Evolutionary conservation across 2,113 vertebrate genomes (phyloP).

Genomic region (Thalassarche chlororhynchos): DNA sequence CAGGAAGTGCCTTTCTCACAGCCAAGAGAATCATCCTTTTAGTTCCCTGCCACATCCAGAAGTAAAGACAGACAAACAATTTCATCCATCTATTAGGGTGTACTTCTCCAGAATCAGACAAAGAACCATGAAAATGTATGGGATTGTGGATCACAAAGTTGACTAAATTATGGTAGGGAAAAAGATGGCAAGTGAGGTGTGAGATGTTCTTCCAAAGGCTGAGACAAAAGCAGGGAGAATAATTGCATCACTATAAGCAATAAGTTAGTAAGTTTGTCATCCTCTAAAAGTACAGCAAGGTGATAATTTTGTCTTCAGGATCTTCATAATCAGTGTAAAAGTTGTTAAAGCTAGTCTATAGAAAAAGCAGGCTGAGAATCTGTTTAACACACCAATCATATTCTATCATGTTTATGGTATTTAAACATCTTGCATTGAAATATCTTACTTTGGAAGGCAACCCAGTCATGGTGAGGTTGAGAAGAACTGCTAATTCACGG

Average conservation of each 20-base stretch:
- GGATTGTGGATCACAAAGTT: neutral
- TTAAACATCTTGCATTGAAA: neutral
- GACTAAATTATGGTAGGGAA: neutral
- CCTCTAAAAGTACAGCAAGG: neutral
- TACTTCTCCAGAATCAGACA: neutral
- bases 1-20: constrained; percentile 45
- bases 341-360: neutral
- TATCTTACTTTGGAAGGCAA: neutral
- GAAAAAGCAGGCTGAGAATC: neutral
- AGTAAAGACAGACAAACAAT: neutral
- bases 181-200: neutral
- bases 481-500: neutral
- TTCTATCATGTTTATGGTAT: neutral
- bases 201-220: neutral
- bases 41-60: neutral
- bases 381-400: neutral
- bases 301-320: neutral
- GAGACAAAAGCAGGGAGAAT: neutral
- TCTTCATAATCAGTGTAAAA: neutral
- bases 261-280: neutral
- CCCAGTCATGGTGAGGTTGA: neutral
- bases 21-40: constrained; percentile 6
- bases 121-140: neutral
- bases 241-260: neutral
- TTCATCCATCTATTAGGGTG: neutral